Evolutionary conservation across 1,140 invertebrate species (phyloP), one percentile per base, ranked within the genome.

Genomic region (Zaprionus capensis): DNA sequence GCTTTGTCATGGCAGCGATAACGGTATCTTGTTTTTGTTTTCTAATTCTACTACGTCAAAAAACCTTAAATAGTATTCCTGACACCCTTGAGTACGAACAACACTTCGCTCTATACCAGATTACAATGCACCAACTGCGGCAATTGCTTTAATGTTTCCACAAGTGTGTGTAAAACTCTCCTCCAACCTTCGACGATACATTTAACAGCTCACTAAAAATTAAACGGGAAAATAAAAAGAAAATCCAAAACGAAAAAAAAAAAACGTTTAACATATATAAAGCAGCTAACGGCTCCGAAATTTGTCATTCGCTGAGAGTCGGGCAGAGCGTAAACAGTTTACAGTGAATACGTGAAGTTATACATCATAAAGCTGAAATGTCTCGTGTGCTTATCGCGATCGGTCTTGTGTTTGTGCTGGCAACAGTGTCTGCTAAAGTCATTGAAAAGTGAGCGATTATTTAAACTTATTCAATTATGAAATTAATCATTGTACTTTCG

Each of bases 281-380:
- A 24, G 46, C 20, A 24, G 11, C 20, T 22, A 12, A 51, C 3
- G 14, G 22, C 46, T 51, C 20, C 20, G 46, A 20, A 51, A 22
- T 46, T 17, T 51, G 20, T 20, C 46, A 51, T 24, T 51, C 46
- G 46, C 20, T 12, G 11, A 11, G 20, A 20, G 46, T 51, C 20
- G 22, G 11, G 11, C 12, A 24, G 12, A 51, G 46, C 46, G 46
- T 22, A 1, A 12, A 51, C 46, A 51, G 2, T 51, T 51, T 22
- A 51, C 2, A 11, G 11, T 24, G 17, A 1, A 24, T 24, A 51
- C 20, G 17, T 22, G 20, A 0, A 14, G 9, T 11, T n/a, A 61
- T 41, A 51, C 20, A 49, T 36, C 26, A n/a, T 44, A 73, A 56
- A 72, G 34, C 49, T 56, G 55, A 28, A 24, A 75, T 75, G 72